phyloP scores from a whole-genome alignment of 2,797 vertebrate genomes.

The Manis pentadactyla region DNA sequence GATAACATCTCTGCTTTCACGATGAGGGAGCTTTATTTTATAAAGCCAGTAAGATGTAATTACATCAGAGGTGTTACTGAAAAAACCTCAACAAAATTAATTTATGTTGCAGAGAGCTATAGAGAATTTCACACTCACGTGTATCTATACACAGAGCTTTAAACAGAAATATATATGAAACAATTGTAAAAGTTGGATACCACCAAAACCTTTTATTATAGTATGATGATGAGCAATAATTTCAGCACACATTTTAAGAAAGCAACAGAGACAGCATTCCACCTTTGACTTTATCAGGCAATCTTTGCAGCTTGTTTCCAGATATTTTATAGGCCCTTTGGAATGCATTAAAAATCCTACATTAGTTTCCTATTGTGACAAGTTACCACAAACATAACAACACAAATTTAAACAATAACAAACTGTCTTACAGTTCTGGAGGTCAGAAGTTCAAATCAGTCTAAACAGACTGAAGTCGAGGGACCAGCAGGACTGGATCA shows the following conservation, averaged over 20 bases:
- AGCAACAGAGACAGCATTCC: not conserved
- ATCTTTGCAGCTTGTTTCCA: not conserved
- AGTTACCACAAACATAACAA: not conserved
- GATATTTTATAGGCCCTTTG: not conserved
- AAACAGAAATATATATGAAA: conserved; percentile 35
- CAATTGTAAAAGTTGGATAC: not conserved
- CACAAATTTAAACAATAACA: not conserved
- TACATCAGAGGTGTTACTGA: conserved; percentile 68
- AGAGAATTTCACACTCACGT: conserved; percentile 51
- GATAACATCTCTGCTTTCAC: conserved; percentile 66
- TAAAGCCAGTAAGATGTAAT: conserved; percentile 72
- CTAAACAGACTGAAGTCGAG: not conserved
- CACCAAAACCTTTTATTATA: not conserved
- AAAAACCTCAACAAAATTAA: conserved; percentile 62
- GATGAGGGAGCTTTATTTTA: conserved; percentile 62
- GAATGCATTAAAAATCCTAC: not conserved
- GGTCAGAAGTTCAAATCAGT: not conserved
- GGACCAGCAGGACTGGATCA: not conserved
- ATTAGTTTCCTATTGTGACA: not conserved
- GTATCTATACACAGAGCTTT: not conserved
- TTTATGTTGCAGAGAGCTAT: conserved; percentile 57
- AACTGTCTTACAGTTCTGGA: not conserved
- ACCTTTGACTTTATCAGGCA: not conserved
- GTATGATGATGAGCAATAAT: not conserved
- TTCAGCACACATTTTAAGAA: conserved; percentile 27